Evolutionary conservation across 2,113 vertebrate genomes (phyloP).

Genomic region (Lonchura striata): DNA sequence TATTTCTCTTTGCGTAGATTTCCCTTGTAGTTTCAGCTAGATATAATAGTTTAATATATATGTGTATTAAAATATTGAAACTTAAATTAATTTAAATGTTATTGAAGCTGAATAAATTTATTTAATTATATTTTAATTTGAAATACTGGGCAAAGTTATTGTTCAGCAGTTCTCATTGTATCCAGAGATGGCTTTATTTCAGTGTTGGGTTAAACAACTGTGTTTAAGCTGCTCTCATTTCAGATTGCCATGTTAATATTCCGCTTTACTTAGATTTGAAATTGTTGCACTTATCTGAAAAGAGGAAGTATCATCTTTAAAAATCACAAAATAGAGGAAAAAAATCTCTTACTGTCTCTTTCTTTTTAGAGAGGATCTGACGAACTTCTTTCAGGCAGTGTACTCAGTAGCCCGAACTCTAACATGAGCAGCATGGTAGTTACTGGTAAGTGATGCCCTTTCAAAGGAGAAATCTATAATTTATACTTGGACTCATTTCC

Average conservation of each 20-base stretch:
- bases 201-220: slow-evolving; percentile 8
- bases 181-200: neutral
- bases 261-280: slow-evolving; percentile 28
- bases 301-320: slow-evolving; percentile 11
- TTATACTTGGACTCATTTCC: slow-evolving; percentile 51
- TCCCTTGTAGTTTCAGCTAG: neutral
- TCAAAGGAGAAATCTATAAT: slow-evolving; percentile 59
- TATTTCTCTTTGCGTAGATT: neutral
- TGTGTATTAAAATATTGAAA: neutral
- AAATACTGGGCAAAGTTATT: neutral
- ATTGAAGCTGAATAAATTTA: neutral
- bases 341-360: slow-evolving; percentile 66
- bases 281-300: slow-evolving; percentile 20
- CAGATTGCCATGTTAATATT: slow-evolving; percentile 31
- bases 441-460: slow-evolving; percentile 87
- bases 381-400: slow-evolving; percentile 92
- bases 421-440: slow-evolving; percentile 92
- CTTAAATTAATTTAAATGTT: neutral
- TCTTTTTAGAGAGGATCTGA: slow-evolving; percentile 93
- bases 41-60: neutral
- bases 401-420: slow-evolving; percentile 95
- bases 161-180: neutral
- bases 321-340: slow-evolving; percentile 48
- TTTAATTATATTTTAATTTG: neutral
- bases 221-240: slow-evolving; percentile 17